These are phyloP conservation scores for Aldrovandia affinis DNA, from an alignment of 2,797 vertebrate species.

Conservation along the genomic window DNA sequence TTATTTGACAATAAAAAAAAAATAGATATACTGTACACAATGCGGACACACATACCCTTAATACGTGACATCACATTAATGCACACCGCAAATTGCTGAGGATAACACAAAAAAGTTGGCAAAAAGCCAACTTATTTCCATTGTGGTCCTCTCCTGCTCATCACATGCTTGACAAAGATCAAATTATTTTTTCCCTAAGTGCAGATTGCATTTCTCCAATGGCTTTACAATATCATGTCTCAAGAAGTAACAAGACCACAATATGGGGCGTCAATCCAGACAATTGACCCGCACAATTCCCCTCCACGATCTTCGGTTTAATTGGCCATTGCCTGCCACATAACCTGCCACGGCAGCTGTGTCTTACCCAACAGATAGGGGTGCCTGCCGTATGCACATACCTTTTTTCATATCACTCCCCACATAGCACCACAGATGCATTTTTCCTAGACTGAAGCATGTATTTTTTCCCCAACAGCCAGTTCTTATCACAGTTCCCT, in stretches of 20 bases:
- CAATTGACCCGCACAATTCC: constrained; percentile 27
- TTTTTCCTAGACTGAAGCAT: background rate
- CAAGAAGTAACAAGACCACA: background rate
- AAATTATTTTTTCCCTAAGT: too few species aligned
- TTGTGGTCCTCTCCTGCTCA: too few species aligned
- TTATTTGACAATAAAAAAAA: too few species aligned
- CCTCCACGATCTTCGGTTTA: constrained; percentile 32
- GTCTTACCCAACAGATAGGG: background rate
- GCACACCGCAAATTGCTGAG: too few species aligned
- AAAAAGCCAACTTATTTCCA: too few species aligned
- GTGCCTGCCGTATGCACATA: background rate
- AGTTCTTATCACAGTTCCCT: too few species aligned
- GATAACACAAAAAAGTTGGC: too few species aligned
- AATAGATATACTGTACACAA: too few species aligned
- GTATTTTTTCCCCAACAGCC: too few species aligned
- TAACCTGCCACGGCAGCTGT: constrained; percentile 26
- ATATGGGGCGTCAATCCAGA: background rate
- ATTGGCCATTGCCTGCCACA: constrained; percentile 39
- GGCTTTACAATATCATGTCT: background rate
- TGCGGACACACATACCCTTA: too few species aligned
- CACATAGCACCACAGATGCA: too few species aligned
- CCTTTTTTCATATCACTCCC: background rate
- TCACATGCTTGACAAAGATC: background rate
- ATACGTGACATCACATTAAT: too few species aligned
- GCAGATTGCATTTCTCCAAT: background rate